Percentiles rank a stretch among this genome's conserved stretches.
Evolutionary conservation across 2,888 invertebrate genomes (phyloP).

Genomic region (Pyrochroa serraticornis): DNA sequence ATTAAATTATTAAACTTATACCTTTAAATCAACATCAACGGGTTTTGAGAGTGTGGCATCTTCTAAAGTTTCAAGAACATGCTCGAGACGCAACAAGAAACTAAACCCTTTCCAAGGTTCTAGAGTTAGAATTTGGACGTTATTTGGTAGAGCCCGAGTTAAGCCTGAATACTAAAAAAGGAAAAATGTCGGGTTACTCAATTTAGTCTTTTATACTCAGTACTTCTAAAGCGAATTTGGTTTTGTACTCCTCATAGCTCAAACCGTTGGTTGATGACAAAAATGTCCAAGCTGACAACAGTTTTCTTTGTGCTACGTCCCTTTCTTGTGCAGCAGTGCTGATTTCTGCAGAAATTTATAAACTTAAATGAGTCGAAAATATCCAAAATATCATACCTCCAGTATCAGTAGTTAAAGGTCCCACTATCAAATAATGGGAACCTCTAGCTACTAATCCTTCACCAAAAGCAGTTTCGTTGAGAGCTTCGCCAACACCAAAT

Average conservation of each 20-base stretch:
- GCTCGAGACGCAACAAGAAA: constrained; percentile 68
- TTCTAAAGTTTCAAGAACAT: constrained; percentile 52
- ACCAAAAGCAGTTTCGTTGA: constrained; percentile 79
- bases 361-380: not conserved
- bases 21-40: constrained; percentile 60
- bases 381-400: not conserved
- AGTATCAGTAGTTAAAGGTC: constrained; percentile 17
- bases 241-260: not conserved
- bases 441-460: constrained; percentile 73
- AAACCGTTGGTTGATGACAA: constrained; percentile 4
- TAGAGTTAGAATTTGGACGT: constrained; percentile 76
- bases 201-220: not conserved
- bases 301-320: constrained; percentile 59
- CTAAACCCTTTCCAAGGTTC: constrained; percentile 71
- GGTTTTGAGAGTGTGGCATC: constrained; percentile 46
- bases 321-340: constrained; percentile 55
- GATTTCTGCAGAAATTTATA: not conserved
- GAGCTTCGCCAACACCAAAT: constrained; percentile 88
- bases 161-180: constrained; percentile 37
- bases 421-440: constrained; percentile 41
- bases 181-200: not conserved
- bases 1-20: not conserved
- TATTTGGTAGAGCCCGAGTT: constrained; percentile 63
- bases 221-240: no score
- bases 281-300: constrained; percentile 59